phyloP scores from a whole-genome alignment of 2,888 invertebrate genomes.

The Pinctada fucata region DNA sequence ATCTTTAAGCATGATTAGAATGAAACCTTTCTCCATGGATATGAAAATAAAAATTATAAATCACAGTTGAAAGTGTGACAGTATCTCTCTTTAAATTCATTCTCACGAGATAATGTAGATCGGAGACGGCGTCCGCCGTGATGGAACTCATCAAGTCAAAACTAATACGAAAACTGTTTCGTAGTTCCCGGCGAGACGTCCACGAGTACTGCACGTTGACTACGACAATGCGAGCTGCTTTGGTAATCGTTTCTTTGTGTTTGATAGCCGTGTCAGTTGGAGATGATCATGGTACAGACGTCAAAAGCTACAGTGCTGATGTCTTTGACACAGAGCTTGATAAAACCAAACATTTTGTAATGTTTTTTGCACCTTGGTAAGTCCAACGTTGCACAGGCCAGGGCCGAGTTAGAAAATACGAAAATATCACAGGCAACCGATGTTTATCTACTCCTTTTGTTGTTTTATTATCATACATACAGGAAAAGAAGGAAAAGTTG shows the following conservation, averaged over 20 bases:
- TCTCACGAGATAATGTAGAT: no score
- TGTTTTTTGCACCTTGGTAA: slow-evolving; percentile 75
- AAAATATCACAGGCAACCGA: no score
- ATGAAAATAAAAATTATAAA: no score
- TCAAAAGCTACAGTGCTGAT: slow-evolving; percentile 52
- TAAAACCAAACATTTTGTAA: slow-evolving; percentile 67
- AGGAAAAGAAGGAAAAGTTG: no score
- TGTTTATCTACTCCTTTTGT: not conserved
- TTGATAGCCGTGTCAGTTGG: not conserved
- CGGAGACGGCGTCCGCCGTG: no score
- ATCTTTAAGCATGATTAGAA: no score
- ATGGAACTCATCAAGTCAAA: no score
- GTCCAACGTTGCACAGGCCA: slow-evolving; percentile 26
- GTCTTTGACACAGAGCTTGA: slow-evolving; percentile 55
- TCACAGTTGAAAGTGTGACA: no score
- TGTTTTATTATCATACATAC: not conserved
- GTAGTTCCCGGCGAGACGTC: not conserved
- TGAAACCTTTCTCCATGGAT: no score
- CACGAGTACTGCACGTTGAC: not conserved
- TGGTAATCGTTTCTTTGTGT: not conserved
- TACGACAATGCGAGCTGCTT: slow-evolving; percentile 5
- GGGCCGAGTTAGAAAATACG: not conserved
- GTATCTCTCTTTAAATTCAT: no score
- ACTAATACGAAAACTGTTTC: no score
- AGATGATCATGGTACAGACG: slow-evolving; percentile 59